These are phyloP conservation scores for Hofmannophila pseudospretella DNA, from an alignment of 2,888 invertebrate species.

Conservation along the genomic window DNA sequence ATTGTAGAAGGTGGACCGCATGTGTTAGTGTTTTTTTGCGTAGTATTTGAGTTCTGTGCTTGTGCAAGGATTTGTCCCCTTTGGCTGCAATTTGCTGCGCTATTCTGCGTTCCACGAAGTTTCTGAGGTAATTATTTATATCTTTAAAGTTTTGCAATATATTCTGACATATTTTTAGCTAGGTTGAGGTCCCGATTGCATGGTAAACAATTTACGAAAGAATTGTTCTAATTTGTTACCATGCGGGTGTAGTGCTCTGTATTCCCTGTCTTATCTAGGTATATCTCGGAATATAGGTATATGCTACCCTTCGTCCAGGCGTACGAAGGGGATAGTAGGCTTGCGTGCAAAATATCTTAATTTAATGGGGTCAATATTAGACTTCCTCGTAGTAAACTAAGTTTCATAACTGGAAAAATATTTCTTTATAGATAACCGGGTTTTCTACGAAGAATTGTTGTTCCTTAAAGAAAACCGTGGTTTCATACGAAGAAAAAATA, in stretches of 20 bases:
- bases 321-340: constrained; percentile 20
- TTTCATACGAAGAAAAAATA: too few relatives aligned
- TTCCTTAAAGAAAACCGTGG: too few relatives aligned
- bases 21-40: constrained; percentile 56
- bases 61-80: constrained; percentile 64
- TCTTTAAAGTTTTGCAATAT: background rate
- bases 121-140: constrained; percentile 39
- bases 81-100: constrained; percentile 34
- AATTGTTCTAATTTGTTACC: constrained; percentile 19
- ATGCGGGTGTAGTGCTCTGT: constrained; percentile 33
- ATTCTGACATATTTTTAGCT: too few relatives aligned
- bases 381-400: too few relatives aligned
- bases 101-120: constrained; percentile 27
- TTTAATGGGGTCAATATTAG: constrained; percentile 20
- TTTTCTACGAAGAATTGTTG: too few relatives aligned
- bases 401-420: too few relatives aligned
- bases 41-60: constrained; percentile 51
- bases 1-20: constrained; percentile 39
- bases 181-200: background rate
- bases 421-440: too few relatives aligned
- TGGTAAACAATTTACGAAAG: constrained; percentile 9
- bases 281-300: too few relatives aligned
- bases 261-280: background rate
- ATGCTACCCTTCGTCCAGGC: constrained; percentile 27
- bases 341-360: constrained; percentile 34